Evolutionary conservation across 2,797 vertebrate species (phyloP), one percentile per base, ranked within the genome.

Genomic region (Decapterus maruadsi): DNA sequence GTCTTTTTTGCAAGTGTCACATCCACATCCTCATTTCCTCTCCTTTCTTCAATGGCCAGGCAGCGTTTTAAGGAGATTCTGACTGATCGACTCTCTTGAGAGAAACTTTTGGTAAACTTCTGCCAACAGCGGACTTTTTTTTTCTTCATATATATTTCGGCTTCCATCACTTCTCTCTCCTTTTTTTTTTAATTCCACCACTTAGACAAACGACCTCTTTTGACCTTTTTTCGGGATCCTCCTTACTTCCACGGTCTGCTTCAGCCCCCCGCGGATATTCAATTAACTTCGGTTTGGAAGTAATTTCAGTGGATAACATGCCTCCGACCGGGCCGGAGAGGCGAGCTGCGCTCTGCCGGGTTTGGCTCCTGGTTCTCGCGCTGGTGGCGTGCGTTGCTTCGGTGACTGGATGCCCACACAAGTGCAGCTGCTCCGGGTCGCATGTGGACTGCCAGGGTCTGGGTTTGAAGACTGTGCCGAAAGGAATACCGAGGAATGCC

Each of bases 371-470:
- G 80, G 48, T 86, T 29, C 46, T 82, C 26, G 91, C 86, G 48
- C 73, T 93, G 89, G 81, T 95, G 83, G 34, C 94, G 87, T 91
- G 90, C 84, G 80, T 66, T 20, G 79, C 86, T 2, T 72, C 89
- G 34, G 95, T 94, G 72, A 88, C 92, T 80, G 97, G 96, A 90
- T 99, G 98, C 93, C 98, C 98, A 10, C 95, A 97, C 90, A 99
- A 98, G 92, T 99, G 98, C 95, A 98, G 97, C 86, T 99, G 98
- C 94, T 96, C 97, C 19, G 97, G 97, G 70, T 96, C 97, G 79
- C 98, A 96, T 92, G 98, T 99, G 96, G 97, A 99, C 93, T 99
- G 98, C 92, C 98, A 99, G 45, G 96, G 96, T 90, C 96, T 97
- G 83, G 97, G 96, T 83, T 95, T 99, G 85, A 96, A 90, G 88